Evolutionary conservation across 2,888 invertebrate species (phyloP), one percentile per base, ranked within the genome.

Genomic region (Drosophila emarginata): DNA sequence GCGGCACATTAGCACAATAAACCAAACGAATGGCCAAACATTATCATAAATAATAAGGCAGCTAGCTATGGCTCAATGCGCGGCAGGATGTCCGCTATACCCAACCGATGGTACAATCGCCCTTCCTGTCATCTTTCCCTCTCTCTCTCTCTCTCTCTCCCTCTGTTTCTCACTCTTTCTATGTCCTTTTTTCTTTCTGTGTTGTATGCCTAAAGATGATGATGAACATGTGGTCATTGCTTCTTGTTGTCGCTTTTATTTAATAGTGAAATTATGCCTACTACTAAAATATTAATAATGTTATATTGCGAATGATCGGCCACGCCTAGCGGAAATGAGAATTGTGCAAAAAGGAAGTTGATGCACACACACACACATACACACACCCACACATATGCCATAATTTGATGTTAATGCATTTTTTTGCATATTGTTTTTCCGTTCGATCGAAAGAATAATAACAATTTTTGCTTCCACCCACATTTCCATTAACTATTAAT

Each of bases 11-110:
- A 91, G 87, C 89, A 89, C 88, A 88, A 89, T 90, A 89, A 90
- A 89, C 89, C 89, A 88, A 89, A 90, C 79, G 88, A 89, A 90
- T 90, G 89, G 77, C 89, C 79, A 79, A 80, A 87, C 91, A 91
- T 91, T 91, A 91, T 89, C 89, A 89, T 91, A 91, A 91, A 90
- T 90, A 91, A 91, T 90, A 90, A 83, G 90, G 89, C 75, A 85
- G 66, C 74, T 54, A 53, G 63, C 32, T 56, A 73, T 68, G 83
- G 73, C 87, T 84, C 78, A 76, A 86, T 78, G 80, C 81, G 75
- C 72, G 77, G 56, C 84, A 80, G 84, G 87, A 84, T 72, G 79
- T 78, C 80, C 78, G 73, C 53, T 64, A 63, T 67, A 12, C 11
- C 21, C 45, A 12, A 9, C 18, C 45, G 11, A 21, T 21, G 12